Evolutionary conservation across 2,113 vertebrate genomes (phyloP).

Genomic region (Amphiprion percula): DNA sequence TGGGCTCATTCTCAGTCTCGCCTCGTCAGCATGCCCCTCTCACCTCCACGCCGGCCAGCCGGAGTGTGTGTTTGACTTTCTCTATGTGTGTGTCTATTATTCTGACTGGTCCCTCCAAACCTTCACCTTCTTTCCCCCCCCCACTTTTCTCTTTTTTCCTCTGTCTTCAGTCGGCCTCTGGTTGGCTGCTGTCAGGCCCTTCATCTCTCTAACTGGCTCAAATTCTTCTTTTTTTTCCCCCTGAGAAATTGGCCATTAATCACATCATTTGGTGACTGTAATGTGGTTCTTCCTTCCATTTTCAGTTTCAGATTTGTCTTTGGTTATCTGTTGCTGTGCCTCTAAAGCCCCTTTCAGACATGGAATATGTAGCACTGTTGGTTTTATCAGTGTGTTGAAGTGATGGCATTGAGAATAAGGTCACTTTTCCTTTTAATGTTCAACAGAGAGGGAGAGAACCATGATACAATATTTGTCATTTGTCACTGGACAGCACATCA

Average conservation of each 20-base stretch:
- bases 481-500: too few relatives aligned
- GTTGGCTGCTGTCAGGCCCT: slow-evolving; percentile 44
- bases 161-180: slow-evolving; percentile 41
- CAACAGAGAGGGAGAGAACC: too few relatives aligned
- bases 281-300: slow-evolving; percentile 11
- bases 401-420: too few relatives aligned
- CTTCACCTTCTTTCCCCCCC: not conserved
- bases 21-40: slow-evolving; percentile 78
- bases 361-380: too few relatives aligned
- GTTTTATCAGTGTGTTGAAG: too few relatives aligned
- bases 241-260: not conserved
- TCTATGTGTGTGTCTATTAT: slow-evolving; percentile 41
- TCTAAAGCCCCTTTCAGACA: not conserved
- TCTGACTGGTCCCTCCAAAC: slow-evolving; percentile 15
- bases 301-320: slow-evolving; percentile 33
- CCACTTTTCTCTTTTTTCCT: slow-evolving; percentile 14
- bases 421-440: too few relatives aligned
- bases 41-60: slow-evolving; percentile 64
- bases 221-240: slow-evolving; percentile 40
- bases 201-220: slow-evolving; percentile 50
- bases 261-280: slow-evolving; percentile 18
- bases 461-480: too few relatives aligned
- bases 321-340: slow-evolving; percentile 35
- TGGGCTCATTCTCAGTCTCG: slow-evolving; percentile 74
- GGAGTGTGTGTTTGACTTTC: slow-evolving; percentile 25